Base-by-base conservation (phyloP, 1,140 invertebrate species). In the Thalassaphorura encarpata region DNA sequence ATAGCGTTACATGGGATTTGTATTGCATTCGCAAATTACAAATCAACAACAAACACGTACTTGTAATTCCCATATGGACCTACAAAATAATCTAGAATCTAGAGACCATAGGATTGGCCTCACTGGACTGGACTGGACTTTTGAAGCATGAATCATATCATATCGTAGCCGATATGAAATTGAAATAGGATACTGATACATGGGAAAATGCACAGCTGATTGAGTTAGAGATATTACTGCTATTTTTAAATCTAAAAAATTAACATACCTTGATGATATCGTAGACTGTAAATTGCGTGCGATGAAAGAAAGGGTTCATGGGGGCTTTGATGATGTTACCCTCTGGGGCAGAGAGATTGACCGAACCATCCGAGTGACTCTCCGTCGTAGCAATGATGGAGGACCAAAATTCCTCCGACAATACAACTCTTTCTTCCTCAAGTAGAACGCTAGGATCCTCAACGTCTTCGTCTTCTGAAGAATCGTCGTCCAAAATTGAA, bases 261-360 rank as follows among this genome's bases (percentile, higher is more conserved):
- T 26, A 1, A 41, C 18, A 31, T 41, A 64, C 62, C 56, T 59
- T 59, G 21, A 64, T 8, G 23, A 50, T 50, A 29, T 64, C 57
- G 28, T 48, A 64, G 1, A 26, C 4, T 13, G 48, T 47, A 16
- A 43, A 27, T 16, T 45, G 6, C 2, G 58, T 31, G 3, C 59
- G 55, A 33, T 58, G 47, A 43, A 56, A 61, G 42, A 61, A 64
- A 5, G 62, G 56, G 39, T 61, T 58, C 24, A 62, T 8, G 48
- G 56, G 21, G 52, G 53, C n/a, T 23, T 55, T 8, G 39, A 41
- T 27, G 40, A 2, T 26, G 18, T 3, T 18, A 11, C 31, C 3
- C 19, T 21, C 31, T n/a, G 13, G 26, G 3, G n/a, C 19, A 28
- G 8, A 21, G 6, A 5, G 27, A 15, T 8, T 11, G 33, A 13